Base-by-base conservation (phyloP, 2,797 vertebrate species). In the Muscicapa striata region DNA sequence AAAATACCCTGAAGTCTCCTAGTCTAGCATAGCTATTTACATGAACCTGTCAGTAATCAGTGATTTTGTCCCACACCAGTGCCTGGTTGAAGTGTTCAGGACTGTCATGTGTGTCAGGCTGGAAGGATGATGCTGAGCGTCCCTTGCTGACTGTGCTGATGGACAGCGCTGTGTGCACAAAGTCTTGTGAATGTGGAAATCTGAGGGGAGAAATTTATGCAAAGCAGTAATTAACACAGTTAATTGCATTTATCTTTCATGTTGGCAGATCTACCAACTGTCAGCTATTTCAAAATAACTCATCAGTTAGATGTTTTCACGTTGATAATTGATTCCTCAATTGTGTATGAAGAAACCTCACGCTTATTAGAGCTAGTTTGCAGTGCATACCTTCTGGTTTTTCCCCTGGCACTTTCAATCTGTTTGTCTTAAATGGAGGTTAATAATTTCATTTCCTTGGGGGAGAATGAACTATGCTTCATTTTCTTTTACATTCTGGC, bases 231-330 rank as follows among this genome's bases (percentile, higher is more conserved):
- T 96, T 93, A 94, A 94, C 77, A 34, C 57, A 68, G 91, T 96
- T 95, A 94, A 94, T 95, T 94, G 88, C 85, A 24, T 84, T 93
- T 91, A 93, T 95, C 91, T 95, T 96, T 95, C 84, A 91, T 89
- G 91, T 70, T 73, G 86, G 63, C 92, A 89, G 63, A 87, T 90
- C 85, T 93, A 82, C 89, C 87, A 77, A 43, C 84, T 91, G 74
- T 90, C 93, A 95, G 86, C 74, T 94, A 52, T 76, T 96, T 95
- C 87, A 94, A 4, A 92, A 76, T 91, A 93, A 64, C 74, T 93
- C 57, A 77, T 90, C 89, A 80, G 74, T 91, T 79, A 79, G 85
- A 79, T 88, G 64, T 79, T 80, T 94, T 89, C 67, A 76, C 0
- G 5, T 95, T 84, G 87, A 90, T 88, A 96, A 95, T 89, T 96